A percentile compares a stretch with the other conserved stretches of the same genome.
Conservation (phyloP, 2,797 vertebrate species). For the Thaleichthys pacificus region DNA sequence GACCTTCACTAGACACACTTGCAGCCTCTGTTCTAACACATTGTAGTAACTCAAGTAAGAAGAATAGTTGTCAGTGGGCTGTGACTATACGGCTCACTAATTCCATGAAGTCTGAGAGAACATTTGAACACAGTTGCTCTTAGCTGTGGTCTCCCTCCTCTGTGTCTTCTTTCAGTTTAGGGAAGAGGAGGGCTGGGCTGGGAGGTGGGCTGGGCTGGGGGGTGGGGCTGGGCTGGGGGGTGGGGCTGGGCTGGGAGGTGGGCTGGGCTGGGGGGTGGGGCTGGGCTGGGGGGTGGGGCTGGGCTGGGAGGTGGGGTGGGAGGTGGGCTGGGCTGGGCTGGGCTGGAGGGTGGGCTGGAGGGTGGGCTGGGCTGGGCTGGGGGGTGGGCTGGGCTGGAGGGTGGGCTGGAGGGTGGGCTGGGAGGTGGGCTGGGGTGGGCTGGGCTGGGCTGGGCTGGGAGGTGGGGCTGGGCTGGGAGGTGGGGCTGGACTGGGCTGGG, state of each 20-base stretch:
- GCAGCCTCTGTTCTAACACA: neutral
- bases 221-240: neutral
- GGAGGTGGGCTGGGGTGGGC: slow-evolving; percentile 25
- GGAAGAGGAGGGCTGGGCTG: neutral
- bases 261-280: slow-evolving; percentile 23
- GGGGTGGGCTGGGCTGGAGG: slow-evolving; percentile 1
- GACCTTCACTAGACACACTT: slow-evolving; percentile 13
- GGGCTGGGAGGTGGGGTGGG: slow-evolving; percentile 3
- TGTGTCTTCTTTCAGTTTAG: neutral
- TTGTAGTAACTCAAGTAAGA: slow-evolving; percentile 12
- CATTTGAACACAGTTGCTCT: neutral
- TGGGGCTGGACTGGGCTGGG: neutral
- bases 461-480: slow-evolving; percentile 15
- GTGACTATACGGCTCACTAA: neutral
- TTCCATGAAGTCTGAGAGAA: slow-evolving; percentile 3
- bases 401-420: slow-evolving; percentile 36
- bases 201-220: slow-evolving; percentile 15
- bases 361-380: neutral
- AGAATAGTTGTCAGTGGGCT: neutral
- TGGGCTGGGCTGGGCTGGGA: neutral
- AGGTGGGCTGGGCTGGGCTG: slow-evolving; percentile 11
- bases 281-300: slow-evolving; percentile 13
- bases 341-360: neutral
- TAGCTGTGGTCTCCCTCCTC: neutral
- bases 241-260: slow-evolving; percentile 31